Percentiles rank a stretch among this genome's conserved stretches.
Evolutionary conservation across 2,113 vertebrate species (phyloP).

Genomic region (Benitochromis conjunctus): DNA sequence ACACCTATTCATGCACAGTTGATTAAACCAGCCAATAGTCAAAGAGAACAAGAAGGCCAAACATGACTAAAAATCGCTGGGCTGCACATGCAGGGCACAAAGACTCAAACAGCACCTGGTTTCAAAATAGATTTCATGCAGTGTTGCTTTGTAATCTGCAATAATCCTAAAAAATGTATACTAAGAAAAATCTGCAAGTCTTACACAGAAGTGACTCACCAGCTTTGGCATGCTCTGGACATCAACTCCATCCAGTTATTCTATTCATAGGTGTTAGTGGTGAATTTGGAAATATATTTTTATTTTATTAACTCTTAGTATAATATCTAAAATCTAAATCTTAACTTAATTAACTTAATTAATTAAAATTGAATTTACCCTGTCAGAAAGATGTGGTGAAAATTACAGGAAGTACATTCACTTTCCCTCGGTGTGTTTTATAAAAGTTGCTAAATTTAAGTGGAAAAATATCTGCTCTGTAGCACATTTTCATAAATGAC

Average conservation of each 20-base stretch:
- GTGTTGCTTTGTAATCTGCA: slow-evolving; percentile 3
- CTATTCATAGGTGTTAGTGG: not conserved
- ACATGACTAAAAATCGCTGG: slow-evolving; percentile 11
- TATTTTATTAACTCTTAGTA: not conserved
- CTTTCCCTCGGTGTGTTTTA: not conserved
- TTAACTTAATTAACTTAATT: not conserved
- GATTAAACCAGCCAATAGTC: slow-evolving; percentile 45
- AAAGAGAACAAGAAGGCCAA: slow-evolving; percentile 15
- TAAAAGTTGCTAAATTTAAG: not conserved
- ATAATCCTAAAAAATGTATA: not conserved
- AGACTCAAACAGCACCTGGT: not conserved
- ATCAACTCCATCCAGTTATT: not conserved
- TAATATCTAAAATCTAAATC: not conserved
- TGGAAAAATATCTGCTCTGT: not conserved
- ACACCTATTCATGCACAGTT: slow-evolving; percentile 31
- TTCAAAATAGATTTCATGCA: slow-evolving; percentile 12
- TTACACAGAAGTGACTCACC: not conserved
- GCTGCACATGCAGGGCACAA: slow-evolving; percentile 4
- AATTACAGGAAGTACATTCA: not conserved
- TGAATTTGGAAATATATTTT: not conserved
- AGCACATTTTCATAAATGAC: not conserved
- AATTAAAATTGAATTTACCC: not conserved
- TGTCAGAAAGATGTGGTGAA: not conserved
- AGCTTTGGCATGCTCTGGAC: not conserved
- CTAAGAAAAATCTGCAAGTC: not conserved